Evolutionary conservation across 2,113 vertebrate genomes (phyloP).

Genomic region (Microcebus jonahi): DNA sequence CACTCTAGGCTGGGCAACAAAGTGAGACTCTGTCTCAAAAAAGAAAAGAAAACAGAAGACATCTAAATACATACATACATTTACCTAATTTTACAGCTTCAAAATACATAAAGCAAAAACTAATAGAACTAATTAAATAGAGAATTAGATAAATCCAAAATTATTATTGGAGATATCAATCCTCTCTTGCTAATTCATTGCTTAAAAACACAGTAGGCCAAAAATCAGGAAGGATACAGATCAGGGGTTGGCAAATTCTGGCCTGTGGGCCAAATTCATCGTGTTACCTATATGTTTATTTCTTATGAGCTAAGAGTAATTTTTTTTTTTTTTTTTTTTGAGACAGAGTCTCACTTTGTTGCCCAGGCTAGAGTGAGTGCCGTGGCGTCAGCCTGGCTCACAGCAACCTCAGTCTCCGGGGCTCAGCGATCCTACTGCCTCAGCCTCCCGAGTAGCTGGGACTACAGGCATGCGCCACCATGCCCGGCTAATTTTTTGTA

Average conservation of each 20-base stretch:
- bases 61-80: background rate
- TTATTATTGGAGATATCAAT: background rate
- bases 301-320: background rate
- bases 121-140: background rate
- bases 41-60: too few species aligned
- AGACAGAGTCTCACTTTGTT: too few species aligned
- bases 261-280: background rate
- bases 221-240: background rate
- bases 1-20: too few species aligned
- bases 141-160: background rate
- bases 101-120: background rate
- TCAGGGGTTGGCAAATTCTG: background rate
- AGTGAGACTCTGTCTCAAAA: too few species aligned
- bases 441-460: too few species aligned
- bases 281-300: background rate
- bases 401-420: too few species aligned
- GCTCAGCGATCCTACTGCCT: too few species aligned
- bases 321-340: slow-evolving; percentile 52
- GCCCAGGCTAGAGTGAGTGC: too few species aligned
- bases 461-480: too few species aligned
- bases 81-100: background rate
- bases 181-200: background rate
- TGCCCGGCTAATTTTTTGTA: too few species aligned
- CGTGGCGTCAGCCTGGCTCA: too few species aligned
- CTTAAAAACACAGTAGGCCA: background rate